These are phyloP conservation scores for Bruchidius siliquastri DNA, from an alignment of 2,888 invertebrate species.

Conservation along the genomic window DNA sequence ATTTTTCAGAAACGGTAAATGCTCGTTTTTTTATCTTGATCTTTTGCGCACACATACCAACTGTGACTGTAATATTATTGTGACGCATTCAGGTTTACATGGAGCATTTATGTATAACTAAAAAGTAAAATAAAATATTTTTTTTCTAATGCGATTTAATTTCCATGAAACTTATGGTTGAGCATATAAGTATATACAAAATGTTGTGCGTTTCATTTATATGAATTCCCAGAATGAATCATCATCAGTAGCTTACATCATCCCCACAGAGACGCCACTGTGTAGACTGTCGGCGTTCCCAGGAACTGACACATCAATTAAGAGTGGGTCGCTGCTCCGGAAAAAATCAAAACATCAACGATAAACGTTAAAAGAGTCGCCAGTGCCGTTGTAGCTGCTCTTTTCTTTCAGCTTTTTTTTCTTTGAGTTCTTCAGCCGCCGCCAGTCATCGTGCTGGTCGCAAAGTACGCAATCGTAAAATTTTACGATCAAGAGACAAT, in stretches of 20 bases:
- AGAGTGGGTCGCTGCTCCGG: constrained; percentile 34
- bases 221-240: no score
- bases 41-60: no score
- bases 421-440: background rate
- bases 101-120: no score
- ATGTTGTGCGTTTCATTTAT: no score
- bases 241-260: background rate
- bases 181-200: no score
- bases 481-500: constrained; percentile 34
- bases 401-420: background rate
- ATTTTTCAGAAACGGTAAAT: no score
- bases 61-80: no score
- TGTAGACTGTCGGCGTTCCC: constrained; percentile 40
- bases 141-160: no score
- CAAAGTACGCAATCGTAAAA: constrained; percentile 35
- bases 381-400: background rate
- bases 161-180: no score
- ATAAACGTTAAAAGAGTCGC: constrained; percentile 37
- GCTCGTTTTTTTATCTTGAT: no score
- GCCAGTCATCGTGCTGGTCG: background rate
- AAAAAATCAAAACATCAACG: constrained; percentile 43
- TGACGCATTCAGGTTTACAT: no score
- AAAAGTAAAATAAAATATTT: no score
- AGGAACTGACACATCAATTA: constrained; percentile 44
- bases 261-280: constrained; percentile 25